Base-by-base conservation (phyloP, 2,113 vertebrate genomes). In the Podiceps cristatus region DNA sequence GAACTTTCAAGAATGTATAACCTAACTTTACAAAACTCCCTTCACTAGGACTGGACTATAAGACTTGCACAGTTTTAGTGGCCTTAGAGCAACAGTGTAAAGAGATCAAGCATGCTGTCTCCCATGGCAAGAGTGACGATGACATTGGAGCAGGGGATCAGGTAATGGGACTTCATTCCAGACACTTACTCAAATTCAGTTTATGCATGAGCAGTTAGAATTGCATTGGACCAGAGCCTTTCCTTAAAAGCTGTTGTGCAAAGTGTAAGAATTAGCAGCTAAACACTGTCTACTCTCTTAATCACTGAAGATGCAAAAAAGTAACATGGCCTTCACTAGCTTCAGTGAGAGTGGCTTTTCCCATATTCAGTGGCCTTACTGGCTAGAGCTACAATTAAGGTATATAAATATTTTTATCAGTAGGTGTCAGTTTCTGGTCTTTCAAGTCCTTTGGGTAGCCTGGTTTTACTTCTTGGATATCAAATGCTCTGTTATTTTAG, bases 11-110 rank as follows among this genome's bases (percentile, higher is more conserved):
- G 52, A 73, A 44, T 37, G 15, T 58, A 20, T 25, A 11, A 50
- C 2, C 10, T 86, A 55, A 88, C 42, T 64, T 74, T 49, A 64
- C 24, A 68, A 56, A 81, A 85, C 24, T 64, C 23, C 83, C 29
- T 88, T 42, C 52, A 29, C 28, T 77, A 99, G 98, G 99, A 27
- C 98, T 99, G 90, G 98, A 99, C 91, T 99, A 98, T 37, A 99
- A 98, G 97, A 99, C 98, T 72, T 99, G 98, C 89, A 99, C 98
- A 66, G 98, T 99, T 68, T 97, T 98, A 67, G 98, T 99, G 78
- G 98, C 98, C 66, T 97, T 99, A 95, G 98, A 99, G 87, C 98
- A 99, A 94, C 98, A 99, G 88, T 98, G 98, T 90, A 98, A 98
- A 59, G 99, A 99, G 95, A 99, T 99, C 27, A 99, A 98, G 73